phyloP scores from a whole-genome alignment of 2,113 vertebrate species.

The Noturus placidus region DNA sequence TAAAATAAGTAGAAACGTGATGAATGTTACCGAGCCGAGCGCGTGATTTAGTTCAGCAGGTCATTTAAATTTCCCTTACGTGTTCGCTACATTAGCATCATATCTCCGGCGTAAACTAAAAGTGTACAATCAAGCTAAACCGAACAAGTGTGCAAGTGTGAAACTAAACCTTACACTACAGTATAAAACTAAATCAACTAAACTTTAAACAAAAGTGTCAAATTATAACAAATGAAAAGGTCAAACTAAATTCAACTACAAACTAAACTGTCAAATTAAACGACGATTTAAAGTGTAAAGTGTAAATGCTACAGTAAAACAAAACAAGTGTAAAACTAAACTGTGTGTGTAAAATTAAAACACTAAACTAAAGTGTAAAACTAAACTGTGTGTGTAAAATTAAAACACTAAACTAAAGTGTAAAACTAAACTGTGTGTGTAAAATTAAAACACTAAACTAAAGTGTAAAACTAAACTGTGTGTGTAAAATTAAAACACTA shows the following conservation, averaged over 20 bases:
- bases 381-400: no score
- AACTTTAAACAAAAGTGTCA: neutral
- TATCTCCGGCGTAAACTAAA: neutral
- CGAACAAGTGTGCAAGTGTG: neutral
- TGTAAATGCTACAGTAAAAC: neutral
- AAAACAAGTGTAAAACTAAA: neutral
- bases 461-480: no score
- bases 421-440: no score
- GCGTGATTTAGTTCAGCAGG: neutral
- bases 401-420: no score
- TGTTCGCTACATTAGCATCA: neutral
- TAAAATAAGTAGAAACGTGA: neutral
- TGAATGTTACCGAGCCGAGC: neutral
- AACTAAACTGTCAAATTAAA: neutral
- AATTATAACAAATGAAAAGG: neutral
- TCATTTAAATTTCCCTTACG: neutral
- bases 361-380: no score
- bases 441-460: no score
- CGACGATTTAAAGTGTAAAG: neutral
- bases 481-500: no score
- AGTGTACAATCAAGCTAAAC: neutral
- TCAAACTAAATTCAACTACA: neutral
- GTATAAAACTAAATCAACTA: neutral
- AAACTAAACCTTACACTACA: neutral
- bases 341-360: no score